Evolutionary conservation across 2,888 invertebrate species (phyloP).

Genomic region (Lasioglossum lativentre): DNA sequence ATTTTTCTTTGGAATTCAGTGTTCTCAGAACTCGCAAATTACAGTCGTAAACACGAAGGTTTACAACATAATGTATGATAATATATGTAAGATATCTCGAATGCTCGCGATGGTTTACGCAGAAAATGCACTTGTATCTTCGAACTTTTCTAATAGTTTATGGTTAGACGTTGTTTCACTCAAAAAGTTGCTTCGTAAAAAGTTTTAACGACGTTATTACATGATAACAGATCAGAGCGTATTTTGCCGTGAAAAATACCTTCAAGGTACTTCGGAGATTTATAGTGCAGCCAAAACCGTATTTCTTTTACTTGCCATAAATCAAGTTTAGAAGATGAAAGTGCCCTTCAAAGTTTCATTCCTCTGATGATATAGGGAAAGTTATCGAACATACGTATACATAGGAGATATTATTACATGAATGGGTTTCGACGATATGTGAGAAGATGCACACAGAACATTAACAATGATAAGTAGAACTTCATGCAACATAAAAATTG

Average conservation of each 20-base stretch:
- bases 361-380: neutral
- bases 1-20: neutral
- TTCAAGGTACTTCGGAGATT: neutral
- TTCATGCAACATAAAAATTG: neutral
- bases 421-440: neutral
- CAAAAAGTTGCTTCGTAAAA: neutral
- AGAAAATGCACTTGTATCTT: neutral
- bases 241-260: slow-evolving; percentile 7
- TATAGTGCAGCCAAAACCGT: slow-evolving; percentile 3
- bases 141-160: slow-evolving; percentile 1
- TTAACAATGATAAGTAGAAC: neutral
- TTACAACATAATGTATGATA: neutral
- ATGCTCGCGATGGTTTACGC: neutral
- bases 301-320: slow-evolving; percentile 5
- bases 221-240: slow-evolving; percentile 7
- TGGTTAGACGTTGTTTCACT: neutral
- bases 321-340: slow-evolving; percentile 13
- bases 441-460: neutral
- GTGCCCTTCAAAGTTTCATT: slow-evolving; percentile 10
- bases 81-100: neutral
- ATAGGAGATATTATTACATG: neutral
- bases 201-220: slow-evolving; percentile 16
- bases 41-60: neutral
- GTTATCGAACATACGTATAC: neutral
- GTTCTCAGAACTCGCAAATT: neutral